Base-by-base conservation (phyloP, 2,888 invertebrate genomes). In the Graphium colonna region DNA sequence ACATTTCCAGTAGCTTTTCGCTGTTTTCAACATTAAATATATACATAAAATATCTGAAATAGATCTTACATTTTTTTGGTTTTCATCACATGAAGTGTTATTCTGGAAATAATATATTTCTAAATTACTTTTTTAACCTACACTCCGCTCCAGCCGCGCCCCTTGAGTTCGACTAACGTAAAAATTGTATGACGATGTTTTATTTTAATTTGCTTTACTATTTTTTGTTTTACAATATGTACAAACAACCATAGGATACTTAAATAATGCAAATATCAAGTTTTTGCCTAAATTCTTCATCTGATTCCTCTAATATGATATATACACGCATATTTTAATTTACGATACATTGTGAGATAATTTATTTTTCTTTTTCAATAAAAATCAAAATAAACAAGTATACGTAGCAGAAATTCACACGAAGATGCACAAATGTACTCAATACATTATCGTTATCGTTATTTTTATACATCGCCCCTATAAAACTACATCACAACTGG, bases 21-120 rank as follows among this genome's bases (percentile, higher is more conserved):
- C 57, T 60, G 51, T 53, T 42, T 56, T 45, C 55, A 60, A 51
- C 49, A 57, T 53, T 42, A 42, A 41, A 54, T 62, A 64, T 61
- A 58, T 63, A 65, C 61, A 65, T 57, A 56, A 58, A 59, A 53
- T 47, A 52, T 60, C 59, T 46, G 52, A 54, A 52, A 52, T 43
- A 50, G 51, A 52, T 52, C 42, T 43, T 75, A 77, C 80, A 61
- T 76, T 70, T 77, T 86, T 87, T 87, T 85, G 86, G 85, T 86
- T 85, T 74, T 79, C 83, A 88, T 88, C 87, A 88, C 88, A 85
- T 82, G 74, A 78, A 80, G 75, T 80, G 79, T 75, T 71, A 75
- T 83, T 84, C 63, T 78, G 79, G 81, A 82, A 83, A 83, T 79
- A 81, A 79, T 71, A 63, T 68, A 69, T 72, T 64, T 62, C 63